Percentiles rank a stretch among this genome's conserved stretches.
These are phyloP conservation scores for Deilephila porcellus DNA, from an alignment of 2,888 invertebrate genomes.

Conservation along the genomic window DNA sequence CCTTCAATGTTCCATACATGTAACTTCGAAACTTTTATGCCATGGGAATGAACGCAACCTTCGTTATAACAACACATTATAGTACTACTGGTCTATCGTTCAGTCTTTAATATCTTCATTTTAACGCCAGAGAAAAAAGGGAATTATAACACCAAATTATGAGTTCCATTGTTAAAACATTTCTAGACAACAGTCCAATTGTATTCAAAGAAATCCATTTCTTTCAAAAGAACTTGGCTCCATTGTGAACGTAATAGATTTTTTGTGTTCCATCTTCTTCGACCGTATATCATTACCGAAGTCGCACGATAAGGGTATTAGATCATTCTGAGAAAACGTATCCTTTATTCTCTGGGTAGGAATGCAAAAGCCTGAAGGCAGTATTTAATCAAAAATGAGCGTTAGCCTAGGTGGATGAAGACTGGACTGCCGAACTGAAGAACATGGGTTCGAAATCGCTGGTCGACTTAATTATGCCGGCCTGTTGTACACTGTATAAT, in stretches of 20 bases:
- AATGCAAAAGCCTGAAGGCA: too few relatives aligned
- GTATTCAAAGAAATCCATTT: slow-evolving; percentile 5
- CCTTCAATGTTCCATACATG: too few relatives aligned
- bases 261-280: slow-evolving; percentile 14
- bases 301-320: neutral
- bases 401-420: too few relatives aligned
- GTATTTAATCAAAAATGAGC: too few relatives aligned
- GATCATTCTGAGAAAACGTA: neutral
- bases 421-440: too few relatives aligned
- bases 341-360: too few relatives aligned
- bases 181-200: slow-evolving; percentile 6
- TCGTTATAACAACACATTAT: too few relatives aligned
- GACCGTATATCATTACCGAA: slow-evolving; percentile 9
- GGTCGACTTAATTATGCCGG: too few relatives aligned
- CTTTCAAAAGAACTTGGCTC: slow-evolving; percentile 31
- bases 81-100: neutral
- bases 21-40: too few relatives aligned
- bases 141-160: slow-evolving; percentile 6
- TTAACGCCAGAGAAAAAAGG: neutral
- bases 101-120: neutral
- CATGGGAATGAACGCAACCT: too few relatives aligned
- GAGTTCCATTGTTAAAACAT: neutral
- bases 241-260: slow-evolving; percentile 22
- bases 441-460: too few relatives aligned
- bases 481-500: too few relatives aligned